Base-by-base conservation (phyloP, 2,113 vertebrate genomes). In the Strix aluco region DNA sequence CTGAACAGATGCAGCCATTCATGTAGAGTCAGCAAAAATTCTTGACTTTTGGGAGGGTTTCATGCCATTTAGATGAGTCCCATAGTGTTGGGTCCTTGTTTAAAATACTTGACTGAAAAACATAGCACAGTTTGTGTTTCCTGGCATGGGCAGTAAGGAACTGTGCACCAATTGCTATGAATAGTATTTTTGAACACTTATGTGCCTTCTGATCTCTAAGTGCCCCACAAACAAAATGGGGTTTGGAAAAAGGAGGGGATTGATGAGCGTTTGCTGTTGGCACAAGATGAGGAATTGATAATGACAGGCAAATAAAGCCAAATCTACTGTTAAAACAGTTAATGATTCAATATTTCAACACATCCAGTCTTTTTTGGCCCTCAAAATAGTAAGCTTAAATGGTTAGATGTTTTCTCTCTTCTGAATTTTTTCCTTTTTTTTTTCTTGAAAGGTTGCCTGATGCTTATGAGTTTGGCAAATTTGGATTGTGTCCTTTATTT, bases 11-110 rank as follows among this genome's bases (percentile, higher is more conserved):
- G 4, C 11, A 71, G 20, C 22, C 13, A 4, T 10, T 95, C 2
- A 2, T 2, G 10, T 18, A 6, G 69, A 72, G 8, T 6, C 34
- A 72, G 25, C 3, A 65, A 46, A 34, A 46, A 16, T 6, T 13
- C 11, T 59, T 71, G 16, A 5, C 29, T 86, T 74, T 30, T 15
- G 7, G 7, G 7, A 8, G 1, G 6, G 1, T 36, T 90, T 89
- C 0, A 1, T 59, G 36, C 25, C 25, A 5, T 71, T 55, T 55
- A 27, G 11, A 7, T 0, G 22, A 61, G 22, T 40, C 22, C 6
- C 1, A 2, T 38, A 7, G 27, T 8, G 7, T 2, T 65, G 32
- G 9, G 23, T 74, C 47, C 5, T 73, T 46, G 34, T 23, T 91
- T 57, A 66, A 86, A 86, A 69, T 57, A 36, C 2, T 38, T 0